These are phyloP conservation scores for Lerema accius DNA, from an alignment of 1,140 invertebrate genomes.

Conservation along the genomic window DNA sequence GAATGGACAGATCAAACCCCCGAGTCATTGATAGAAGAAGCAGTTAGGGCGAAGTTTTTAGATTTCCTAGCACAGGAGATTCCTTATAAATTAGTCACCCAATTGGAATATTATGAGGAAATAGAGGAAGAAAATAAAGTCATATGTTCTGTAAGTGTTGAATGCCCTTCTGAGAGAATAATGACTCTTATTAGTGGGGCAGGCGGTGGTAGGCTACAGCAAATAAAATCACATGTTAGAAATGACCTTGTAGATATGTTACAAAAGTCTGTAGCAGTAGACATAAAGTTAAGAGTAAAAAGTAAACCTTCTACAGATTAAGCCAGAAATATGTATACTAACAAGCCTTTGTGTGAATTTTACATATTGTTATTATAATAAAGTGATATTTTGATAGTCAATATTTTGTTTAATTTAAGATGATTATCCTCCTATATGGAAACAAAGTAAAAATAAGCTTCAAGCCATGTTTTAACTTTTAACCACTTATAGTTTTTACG, in stretches of 20 bases:
- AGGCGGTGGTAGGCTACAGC: conserved; percentile 85
- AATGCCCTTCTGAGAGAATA: conserved; percentile 84
- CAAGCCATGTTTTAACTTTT: too few relatives aligned
- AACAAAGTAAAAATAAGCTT: too few relatives aligned
- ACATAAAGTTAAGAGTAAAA: conserved; percentile 57
- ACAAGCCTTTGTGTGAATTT: too few relatives aligned
- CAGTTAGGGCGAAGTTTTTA: conserved; percentile 90
- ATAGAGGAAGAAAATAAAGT: conserved; percentile 84
- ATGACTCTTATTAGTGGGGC: conserved; percentile 86
- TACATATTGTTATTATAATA: not conserved
- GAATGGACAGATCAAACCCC: conserved; percentile 88
- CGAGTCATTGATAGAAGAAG: conserved; percentile 86
- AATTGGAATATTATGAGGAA: conserved; percentile 87
- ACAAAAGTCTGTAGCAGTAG: conserved; percentile 63
- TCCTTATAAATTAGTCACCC: conserved; percentile 88
- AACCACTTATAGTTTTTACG: too few relatives aligned
- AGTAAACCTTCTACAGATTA: conserved; percentile 38
- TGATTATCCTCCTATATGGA: too few relatives aligned
- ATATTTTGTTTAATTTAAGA: too few relatives aligned
- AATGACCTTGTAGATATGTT: conserved; percentile 72
- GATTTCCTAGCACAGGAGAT: conserved; percentile 92
- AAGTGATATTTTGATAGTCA: not conserved
- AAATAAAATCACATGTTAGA: conserved; percentile 84
- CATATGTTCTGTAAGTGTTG: conserved; percentile 84
- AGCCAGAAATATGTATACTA: too few relatives aligned